Evolutionary conservation across 2,888 invertebrate species (phyloP).

Genomic region (Pyralis farinalis): DNA sequence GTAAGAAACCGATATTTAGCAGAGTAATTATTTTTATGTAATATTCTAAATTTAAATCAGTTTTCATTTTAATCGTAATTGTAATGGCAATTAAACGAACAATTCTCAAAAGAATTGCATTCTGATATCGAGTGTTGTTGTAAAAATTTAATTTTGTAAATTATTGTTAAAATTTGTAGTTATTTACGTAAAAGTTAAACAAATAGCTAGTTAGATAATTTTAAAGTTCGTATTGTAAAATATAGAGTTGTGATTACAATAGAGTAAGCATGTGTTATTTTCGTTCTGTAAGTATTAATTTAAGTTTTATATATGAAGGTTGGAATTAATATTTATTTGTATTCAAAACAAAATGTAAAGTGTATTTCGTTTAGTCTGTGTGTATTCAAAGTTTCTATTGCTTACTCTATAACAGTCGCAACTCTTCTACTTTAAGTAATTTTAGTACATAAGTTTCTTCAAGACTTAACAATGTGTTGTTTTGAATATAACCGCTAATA

Average conservation of each 20-base stretch:
- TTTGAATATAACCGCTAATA: slow-evolving; percentile 54
- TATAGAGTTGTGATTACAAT: slow-evolving; percentile 33
- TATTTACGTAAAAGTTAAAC: slow-evolving; percentile 37
- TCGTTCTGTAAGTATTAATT: background rate
- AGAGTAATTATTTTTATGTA: slow-evolving; percentile 30
- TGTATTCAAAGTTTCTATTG: too few species aligned
- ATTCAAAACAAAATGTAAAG: background rate
- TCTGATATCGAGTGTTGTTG: slow-evolving; percentile 6
- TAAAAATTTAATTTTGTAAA: slow-evolving; percentile 37
- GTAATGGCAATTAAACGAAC: slow-evolving; percentile 10
- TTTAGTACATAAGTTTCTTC: slow-evolving; percentile 34
- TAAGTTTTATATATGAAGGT: background rate
- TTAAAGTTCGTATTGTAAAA: slow-evolving; percentile 15
- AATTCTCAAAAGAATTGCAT: slow-evolving; percentile 3
- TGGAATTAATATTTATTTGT: slow-evolving; percentile 3
- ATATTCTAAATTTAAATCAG: slow-evolving; percentile 17
- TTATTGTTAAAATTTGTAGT: slow-evolving; percentile 47
- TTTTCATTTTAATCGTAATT: slow-evolving; percentile 1
- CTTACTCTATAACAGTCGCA: slow-evolving; percentile 8
- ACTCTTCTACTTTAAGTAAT: slow-evolving; percentile 17
- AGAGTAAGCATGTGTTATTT: slow-evolving; percentile 3
- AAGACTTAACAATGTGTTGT: slow-evolving; percentile 46
- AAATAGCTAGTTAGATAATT: slow-evolving; percentile 32
- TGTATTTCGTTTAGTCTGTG: too few species aligned
- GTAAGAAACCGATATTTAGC: slow-evolving; percentile 19